Percentiles rank a stretch among this genome's conserved stretches.
phyloP scores from a whole-genome alignment of 1,140 invertebrate species.

The Drosophila santomea region DNA sequence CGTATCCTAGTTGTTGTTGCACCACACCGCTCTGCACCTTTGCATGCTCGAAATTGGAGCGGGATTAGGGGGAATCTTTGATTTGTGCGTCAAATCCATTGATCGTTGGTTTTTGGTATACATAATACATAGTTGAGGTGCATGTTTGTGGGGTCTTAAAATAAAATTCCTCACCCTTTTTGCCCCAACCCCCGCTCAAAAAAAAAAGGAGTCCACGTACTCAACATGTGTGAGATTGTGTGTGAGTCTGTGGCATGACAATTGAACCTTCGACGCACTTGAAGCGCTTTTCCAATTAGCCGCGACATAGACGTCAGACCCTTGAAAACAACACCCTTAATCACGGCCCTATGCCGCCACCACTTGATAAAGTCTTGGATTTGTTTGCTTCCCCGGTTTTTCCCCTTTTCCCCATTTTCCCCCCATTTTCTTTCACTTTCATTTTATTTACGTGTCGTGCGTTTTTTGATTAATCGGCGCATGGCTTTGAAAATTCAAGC shows the following conservation, averaged over 20 bases:
- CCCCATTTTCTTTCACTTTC: constrained; percentile 21
- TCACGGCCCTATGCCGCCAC: constrained; percentile 5
- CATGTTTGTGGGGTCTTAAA: constrained; percentile 34
- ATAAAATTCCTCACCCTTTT: constrained; percentile 17
- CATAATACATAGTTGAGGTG: constrained; percentile 7
- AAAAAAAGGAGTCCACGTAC: constrained; percentile 5
- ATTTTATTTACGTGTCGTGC: constrained; percentile 43
- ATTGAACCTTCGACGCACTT: constrained; percentile 31
- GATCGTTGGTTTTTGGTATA: constrained; percentile 26
- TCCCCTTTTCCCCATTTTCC: not conserved
- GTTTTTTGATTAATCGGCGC: constrained; percentile 61
- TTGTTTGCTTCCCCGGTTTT: constrained; percentile 16
- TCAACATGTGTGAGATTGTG: constrained; percentile 7
- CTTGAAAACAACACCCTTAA: constrained; percentile 13
- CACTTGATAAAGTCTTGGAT: constrained; percentile 19
- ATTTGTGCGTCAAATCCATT: constrained; percentile 45
- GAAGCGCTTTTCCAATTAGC: constrained; percentile 38
- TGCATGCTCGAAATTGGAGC: constrained; percentile 16
- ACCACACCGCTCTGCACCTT: constrained; percentile 11
- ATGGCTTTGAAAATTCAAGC: constrained; percentile 65
- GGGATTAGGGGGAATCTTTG: constrained; percentile 16
- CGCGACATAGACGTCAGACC: constrained; percentile 27
- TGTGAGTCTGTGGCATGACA: constrained; percentile 17
- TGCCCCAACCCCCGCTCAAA: not conserved
- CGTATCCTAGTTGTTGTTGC: constrained; percentile 21